phyloP scores from a whole-genome alignment of 2,888 invertebrate species.

The Idaea straminata region DNA sequence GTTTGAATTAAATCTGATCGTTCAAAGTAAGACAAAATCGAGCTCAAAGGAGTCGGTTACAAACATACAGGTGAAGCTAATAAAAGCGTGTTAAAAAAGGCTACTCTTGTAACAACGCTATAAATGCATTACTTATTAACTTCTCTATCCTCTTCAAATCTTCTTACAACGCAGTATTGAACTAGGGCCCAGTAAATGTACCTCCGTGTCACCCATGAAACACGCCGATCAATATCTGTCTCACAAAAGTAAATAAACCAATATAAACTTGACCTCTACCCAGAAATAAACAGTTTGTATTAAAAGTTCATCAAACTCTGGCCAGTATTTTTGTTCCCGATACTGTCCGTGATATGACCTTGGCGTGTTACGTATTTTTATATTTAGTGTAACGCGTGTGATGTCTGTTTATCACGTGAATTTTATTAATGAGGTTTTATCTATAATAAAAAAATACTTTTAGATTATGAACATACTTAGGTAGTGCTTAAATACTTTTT shows the following conservation, averaged over 20 bases:
- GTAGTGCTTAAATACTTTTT: too few relatives aligned
- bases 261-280: not conserved
- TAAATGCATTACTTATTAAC: too few relatives aligned
- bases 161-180: too few relatives aligned
- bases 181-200: not conserved
- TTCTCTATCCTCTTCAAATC: too few relatives aligned
- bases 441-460: not conserved
- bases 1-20: too few relatives aligned
- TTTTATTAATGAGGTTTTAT: not conserved
- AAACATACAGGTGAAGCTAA: too few relatives aligned
- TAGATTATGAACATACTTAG: too few relatives aligned
- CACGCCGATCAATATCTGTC: not conserved
- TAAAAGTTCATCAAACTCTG: constrained; percentile 1
- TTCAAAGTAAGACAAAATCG: too few relatives aligned
- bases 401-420: not conserved
- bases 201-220: not conserved
- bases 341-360: not conserved
- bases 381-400: not conserved
- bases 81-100: too few relatives aligned
- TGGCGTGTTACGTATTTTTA: not conserved
- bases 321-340: not conserved
- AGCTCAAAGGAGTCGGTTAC: too few relatives aligned
- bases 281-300: not conserved
- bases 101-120: too few relatives aligned
- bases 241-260: not conserved